Evolutionary conservation across 2,113 vertebrate species (phyloP).

Genomic region (Drymodes brunneopygia): DNA sequence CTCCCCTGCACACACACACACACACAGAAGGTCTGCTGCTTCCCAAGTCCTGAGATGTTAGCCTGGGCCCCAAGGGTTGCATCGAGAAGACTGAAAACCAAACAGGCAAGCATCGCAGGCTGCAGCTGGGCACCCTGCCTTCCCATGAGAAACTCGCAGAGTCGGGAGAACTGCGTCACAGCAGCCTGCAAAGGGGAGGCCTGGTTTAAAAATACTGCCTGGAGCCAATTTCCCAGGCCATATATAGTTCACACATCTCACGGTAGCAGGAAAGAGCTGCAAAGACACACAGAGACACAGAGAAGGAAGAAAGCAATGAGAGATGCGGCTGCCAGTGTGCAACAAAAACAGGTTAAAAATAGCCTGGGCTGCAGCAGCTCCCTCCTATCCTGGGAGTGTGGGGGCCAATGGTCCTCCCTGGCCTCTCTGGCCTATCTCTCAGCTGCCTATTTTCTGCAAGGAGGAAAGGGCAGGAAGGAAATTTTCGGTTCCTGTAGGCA

Average conservation of each 20-base stretch:
- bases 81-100: not conserved
- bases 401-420: not conserved
- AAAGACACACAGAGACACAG: slow-evolving; percentile 36
- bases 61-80: not conserved
- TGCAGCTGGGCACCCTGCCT: slow-evolving; percentile 40
- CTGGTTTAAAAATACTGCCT: slow-evolving; percentile 72
- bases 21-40: not conserved
- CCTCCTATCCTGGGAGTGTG: not conserved
- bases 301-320: slow-evolving; percentile 26
- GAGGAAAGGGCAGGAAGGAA: slow-evolving; percentile 73
- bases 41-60: slow-evolving; percentile 1
- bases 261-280: slow-evolving; percentile 50
- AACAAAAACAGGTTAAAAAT: slow-evolving; percentile 69
- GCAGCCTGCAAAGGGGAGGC: slow-evolving; percentile 47
- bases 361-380: slow-evolving; percentile 27
- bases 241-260: slow-evolving; percentile 70
- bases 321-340: not conserved
- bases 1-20: not conserved
- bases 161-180: slow-evolving; percentile 56
- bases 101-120: not conserved
- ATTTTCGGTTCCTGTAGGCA: slow-evolving; percentile 75
- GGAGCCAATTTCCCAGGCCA: slow-evolving; percentile 75
- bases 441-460: slow-evolving; percentile 69
- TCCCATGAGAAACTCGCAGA: slow-evolving; percentile 82
- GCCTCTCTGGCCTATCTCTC: slow-evolving; percentile 42